Percentiles rank a stretch among this genome's conserved stretches.
phyloP scores from a whole-genome alignment of 2,888 invertebrate genomes.

The Erannis defoliaria region DNA sequence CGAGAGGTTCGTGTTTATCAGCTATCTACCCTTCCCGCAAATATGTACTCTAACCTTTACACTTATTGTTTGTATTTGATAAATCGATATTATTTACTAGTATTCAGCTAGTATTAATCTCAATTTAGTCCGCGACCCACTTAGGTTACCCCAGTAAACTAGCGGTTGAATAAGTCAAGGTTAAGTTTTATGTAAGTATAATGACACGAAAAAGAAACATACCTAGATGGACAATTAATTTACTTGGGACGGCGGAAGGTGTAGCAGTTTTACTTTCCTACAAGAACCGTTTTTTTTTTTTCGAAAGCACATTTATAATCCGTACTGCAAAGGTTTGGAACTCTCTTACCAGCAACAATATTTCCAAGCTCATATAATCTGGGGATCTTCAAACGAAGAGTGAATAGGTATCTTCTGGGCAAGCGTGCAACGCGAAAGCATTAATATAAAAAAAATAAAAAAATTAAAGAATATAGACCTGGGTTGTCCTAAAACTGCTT shows the following conservation, averaged over 20 bases:
- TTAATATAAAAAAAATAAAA: too few species aligned
- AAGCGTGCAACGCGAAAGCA: too few species aligned
- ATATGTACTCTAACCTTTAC: constrained; percentile 11
- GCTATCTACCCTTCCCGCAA: constrained; percentile 31
- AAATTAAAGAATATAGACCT: too few species aligned
- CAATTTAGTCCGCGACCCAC: constrained; percentile 26
- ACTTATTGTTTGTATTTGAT: constrained; percentile 34
- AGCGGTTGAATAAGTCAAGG: constrained; percentile 21
- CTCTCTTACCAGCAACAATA: too few species aligned
- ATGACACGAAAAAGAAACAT: background rate
- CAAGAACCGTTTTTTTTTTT: too few species aligned
- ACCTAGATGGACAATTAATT: background rate
- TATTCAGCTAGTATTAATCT: constrained; percentile 26
- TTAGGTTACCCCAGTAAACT: constrained; percentile 23
- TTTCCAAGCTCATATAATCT: too few species aligned
- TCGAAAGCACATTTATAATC: too few species aligned
- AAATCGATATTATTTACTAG: constrained; percentile 36
- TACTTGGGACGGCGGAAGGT: background rate
- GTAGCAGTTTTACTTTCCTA: too few species aligned
- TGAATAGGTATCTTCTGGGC: too few species aligned
- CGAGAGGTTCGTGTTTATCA: constrained; percentile 26
- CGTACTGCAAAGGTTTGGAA: too few species aligned
- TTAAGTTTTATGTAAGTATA: background rate
- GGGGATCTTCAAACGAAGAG: too few species aligned
- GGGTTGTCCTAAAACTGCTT: too few species aligned